phyloP scores from a whole-genome alignment of 1,140 invertebrate species.

The Zelostemma sp. region DNA sequence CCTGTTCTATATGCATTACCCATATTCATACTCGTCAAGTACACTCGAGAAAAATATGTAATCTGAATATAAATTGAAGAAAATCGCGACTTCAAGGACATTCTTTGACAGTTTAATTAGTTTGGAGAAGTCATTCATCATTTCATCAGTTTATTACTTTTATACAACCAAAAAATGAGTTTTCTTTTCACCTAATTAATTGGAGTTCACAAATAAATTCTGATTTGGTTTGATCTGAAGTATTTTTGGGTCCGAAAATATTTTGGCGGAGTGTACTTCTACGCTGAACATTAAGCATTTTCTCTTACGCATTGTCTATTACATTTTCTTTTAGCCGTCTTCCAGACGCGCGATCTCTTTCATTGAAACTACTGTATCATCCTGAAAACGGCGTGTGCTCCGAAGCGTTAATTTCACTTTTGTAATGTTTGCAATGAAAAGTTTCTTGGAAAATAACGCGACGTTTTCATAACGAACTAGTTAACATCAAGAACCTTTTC shows the following conservation, averaged over 20 bases:
- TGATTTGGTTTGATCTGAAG: too few species aligned
- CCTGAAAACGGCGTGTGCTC: slow-evolving; percentile 36
- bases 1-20: slow-evolving; percentile 32
- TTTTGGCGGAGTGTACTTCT: slow-evolving; percentile 15
- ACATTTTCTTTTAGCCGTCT: too few species aligned
- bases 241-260: too few species aligned
- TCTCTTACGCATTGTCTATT: too few species aligned
- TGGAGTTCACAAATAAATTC: too few species aligned
- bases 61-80: background rate
- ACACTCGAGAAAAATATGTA: slow-evolving; percentile 36
- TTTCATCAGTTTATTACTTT: too few species aligned
- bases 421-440: slow-evolving; percentile 21
- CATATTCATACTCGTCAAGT: slow-evolving; percentile 42
- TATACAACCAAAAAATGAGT: too few species aligned
- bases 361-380: slow-evolving; percentile 26
- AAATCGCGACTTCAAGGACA: background rate
- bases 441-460: background rate
- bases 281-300: background rate
- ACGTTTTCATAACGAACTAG: too few species aligned
- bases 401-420: slow-evolving; percentile 45
- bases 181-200: too few species aligned
- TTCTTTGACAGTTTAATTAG: background rate
- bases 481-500: too few species aligned
- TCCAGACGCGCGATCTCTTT: slow-evolving; percentile 1
- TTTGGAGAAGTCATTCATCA: too few species aligned